Conservation (phyloP, 2,113 vertebrate genomes). For the Progne subis region DNA sequence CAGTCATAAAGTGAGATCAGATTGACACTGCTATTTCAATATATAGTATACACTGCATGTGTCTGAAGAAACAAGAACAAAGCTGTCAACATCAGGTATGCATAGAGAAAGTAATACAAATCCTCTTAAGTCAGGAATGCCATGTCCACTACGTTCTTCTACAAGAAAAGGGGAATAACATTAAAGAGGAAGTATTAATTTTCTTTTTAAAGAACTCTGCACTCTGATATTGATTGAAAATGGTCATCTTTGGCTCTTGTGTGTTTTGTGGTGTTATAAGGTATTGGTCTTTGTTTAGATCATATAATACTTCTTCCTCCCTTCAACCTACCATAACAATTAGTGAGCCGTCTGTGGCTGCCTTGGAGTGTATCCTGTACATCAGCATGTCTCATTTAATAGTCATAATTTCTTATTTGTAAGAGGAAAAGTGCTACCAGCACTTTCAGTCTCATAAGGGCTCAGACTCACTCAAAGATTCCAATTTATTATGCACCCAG, state of each 20-base stretch:
- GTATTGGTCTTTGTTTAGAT: constrained; percentile 43
- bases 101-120: neutral
- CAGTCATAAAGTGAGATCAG: neutral
- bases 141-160: neutral
- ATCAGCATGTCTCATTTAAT: constrained; percentile 47
- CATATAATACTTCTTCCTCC: constrained; percentile 36
- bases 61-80: neutral
- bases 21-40: neutral
- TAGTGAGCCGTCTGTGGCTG: constrained; percentile 47
- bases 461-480: constrained; percentile 54
- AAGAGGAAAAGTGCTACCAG: constrained; percentile 49
- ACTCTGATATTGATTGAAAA: neutral
- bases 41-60: neutral
- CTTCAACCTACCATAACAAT: constrained; percentile 50
- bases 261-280: neutral
- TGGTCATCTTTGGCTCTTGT: neutral
- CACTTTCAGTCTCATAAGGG: neutral
- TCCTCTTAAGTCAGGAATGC: neutral
- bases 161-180: neutral
- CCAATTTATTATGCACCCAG: constrained; percentile 51
- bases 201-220: neutral
- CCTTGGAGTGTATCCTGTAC: constrained; percentile 64
- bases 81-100: neutral
- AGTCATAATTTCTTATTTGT: constrained; percentile 66
- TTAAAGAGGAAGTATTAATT: neutral